Base-by-base conservation (phyloP, 1,140 invertebrate species). In the Wasmannia auropunctata region DNA sequence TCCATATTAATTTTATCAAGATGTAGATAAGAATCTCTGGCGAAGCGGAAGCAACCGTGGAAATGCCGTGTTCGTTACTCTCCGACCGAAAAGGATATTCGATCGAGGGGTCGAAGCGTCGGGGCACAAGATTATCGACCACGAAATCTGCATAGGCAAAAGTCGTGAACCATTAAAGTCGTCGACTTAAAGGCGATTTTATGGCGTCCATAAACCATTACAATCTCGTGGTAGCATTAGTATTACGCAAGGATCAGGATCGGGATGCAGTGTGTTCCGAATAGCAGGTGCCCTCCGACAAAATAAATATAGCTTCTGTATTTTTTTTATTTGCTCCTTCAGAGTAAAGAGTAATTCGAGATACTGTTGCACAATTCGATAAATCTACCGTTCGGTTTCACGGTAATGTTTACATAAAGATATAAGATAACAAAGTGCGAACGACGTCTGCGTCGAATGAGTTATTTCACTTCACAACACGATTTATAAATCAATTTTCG, bases 81-180 rank as follows among this genome's bases (percentile, higher is more conserved):
- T 62, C 10, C 65, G 34, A 76, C 58, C 76, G n/a, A 16, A 87
- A 89, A 76, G 85, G 88, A 87, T 89, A 67, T 58, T 51, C 85
- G 85, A 91, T 88, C 87, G 87, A 79, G 83, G 91, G 89, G 92
- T 93, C 91, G 88, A 72, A 87, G 76, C 74, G 77, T 72, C 86
- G 77, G 89, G 86, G 90, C 91, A 88, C 79, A 75, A 91, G 91
- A 93, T 93, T 92, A 95, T 94, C 93, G 90, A 83, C 87, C 88
- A 88, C 91, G 88, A 92, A 92, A 95, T 94, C 94, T 94, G 93
- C 93, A 94, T 94, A 93, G 92, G 88, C 87, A 91, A 93, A 91
- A 94, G 92, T 93, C 91, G 93, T 93, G 92, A 92, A 92, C 92
- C 91, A 94, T 95, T 94, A 93, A 92, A 93, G 91, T 92, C 90